Evolutionary conservation across 2,113 vertebrate species (phyloP).

Genomic region (Malurus elegans): DNA sequence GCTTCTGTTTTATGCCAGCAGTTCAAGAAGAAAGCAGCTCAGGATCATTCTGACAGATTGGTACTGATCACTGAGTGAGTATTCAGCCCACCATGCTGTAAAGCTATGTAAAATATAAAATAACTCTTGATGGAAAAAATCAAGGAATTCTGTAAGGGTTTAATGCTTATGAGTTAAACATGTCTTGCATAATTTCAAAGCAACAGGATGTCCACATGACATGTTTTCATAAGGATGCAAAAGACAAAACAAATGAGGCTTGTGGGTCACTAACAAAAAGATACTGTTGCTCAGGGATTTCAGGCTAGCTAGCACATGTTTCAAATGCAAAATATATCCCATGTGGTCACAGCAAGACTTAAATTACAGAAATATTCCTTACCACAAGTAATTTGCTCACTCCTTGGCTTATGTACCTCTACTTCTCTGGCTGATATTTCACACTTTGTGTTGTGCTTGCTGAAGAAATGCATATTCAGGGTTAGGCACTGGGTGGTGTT

Average conservation of each 20-base stretch:
- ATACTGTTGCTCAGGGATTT: not conserved
- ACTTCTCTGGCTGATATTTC: not conserved
- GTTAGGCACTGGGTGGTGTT: constrained; percentile 32
- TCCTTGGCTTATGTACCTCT: not conserved
- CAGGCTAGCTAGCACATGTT: not conserved
- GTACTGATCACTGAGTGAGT: not conserved
- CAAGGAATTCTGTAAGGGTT: not conserved
- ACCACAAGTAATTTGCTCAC: not conserved
- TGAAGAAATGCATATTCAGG: not conserved
- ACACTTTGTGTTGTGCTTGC: rapidly evolving
- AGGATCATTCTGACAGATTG: not conserved
- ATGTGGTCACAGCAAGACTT: not conserved
- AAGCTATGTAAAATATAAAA: not conserved
- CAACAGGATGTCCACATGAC: not conserved
- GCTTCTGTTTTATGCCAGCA: not conserved
- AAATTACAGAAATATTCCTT: not conserved
- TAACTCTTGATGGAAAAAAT: not conserved
- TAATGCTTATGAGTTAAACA: not conserved
- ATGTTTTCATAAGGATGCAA: not conserved
- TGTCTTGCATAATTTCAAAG: not conserved
- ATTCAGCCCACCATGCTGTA: not conserved
- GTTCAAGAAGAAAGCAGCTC: not conserved
- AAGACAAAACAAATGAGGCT: not conserved
- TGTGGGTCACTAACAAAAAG: not conserved
- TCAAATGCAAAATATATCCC: not conserved